phyloP scores from a whole-genome alignment of 2,797 vertebrate genomes.

The Characodon lateralis region DNA sequence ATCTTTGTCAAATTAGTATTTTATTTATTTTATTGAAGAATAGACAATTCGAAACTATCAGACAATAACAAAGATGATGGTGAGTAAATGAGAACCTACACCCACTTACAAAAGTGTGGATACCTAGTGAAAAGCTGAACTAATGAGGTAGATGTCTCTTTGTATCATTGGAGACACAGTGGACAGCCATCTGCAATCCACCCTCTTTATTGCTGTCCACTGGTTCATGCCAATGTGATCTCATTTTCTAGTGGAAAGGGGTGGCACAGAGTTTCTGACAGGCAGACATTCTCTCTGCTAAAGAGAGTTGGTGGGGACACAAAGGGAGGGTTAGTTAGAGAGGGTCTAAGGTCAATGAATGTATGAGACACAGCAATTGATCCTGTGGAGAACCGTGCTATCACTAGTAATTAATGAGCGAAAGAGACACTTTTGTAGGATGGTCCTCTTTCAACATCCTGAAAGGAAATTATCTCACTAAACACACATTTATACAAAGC shows the following conservation, averaged over 20 bases:
- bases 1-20: neutral
- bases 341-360: conserved; percentile 73
- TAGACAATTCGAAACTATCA: conserved; percentile 13
- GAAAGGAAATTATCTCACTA: conserved; percentile 32
- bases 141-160: conserved; percentile 52
- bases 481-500: conserved; percentile 3
- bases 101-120: conserved; percentile 19
- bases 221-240: conserved; percentile 54
- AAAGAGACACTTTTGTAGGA: conserved; percentile 35
- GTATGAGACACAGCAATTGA: conserved; percentile 76
- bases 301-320: conserved; percentile 39
- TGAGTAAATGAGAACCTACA: neutral
- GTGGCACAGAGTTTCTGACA: conserved; percentile 50
- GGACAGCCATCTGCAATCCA: conserved; percentile 35
- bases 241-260: conserved; percentile 52
- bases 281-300: conserved; percentile 50
- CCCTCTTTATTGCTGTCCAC: conserved; percentile 41
- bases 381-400: conserved; percentile 65
- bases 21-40: conserved; percentile 8
- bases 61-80: conserved; percentile 2
- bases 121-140: conserved; percentile 23
- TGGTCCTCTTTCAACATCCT: conserved; percentile 56
- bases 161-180: conserved; percentile 49
- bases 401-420: conserved; percentile 69
- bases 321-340: conserved; percentile 48